Percentiles rank a stretch among this genome's conserved stretches.
Evolutionary conservation across 2,888 invertebrate genomes (phyloP).

Genomic region (Syrphus vitripennis): DNA sequence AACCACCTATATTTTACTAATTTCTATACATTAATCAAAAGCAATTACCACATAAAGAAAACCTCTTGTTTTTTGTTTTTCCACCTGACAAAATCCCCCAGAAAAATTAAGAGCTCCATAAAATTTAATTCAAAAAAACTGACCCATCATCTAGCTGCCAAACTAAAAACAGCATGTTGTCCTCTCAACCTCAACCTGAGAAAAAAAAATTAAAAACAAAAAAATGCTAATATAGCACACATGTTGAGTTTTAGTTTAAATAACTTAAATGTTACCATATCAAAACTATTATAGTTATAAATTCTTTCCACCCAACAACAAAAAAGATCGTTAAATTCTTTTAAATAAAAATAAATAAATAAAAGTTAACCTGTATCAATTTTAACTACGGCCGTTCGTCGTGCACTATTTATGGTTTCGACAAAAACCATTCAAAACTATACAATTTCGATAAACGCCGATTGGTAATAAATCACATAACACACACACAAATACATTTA

Average conservation of each 20-base stretch:
- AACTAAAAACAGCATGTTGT: constrained; percentile 53
- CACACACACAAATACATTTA: background rate
- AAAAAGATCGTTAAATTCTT: constrained; percentile 38
- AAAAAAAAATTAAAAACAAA: constrained; percentile 43
- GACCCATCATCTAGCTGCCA: constrained; percentile 53
- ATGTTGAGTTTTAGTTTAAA: constrained; percentile 42
- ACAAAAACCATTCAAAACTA: constrained; percentile 64
- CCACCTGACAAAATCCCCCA: constrained; percentile 46
- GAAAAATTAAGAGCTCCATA: constrained; percentile 64
- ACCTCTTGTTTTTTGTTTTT: constrained; percentile 1
- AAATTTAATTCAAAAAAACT: constrained; percentile 45
- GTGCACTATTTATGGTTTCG: constrained; percentile 67
- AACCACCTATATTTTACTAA: constrained; percentile 40
- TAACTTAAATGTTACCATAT: background rate
- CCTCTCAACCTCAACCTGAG: constrained; percentile 4
- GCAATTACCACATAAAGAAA: constrained; percentile 63
- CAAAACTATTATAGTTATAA: background rate
- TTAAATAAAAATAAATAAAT: constrained; percentile 29
- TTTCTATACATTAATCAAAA: constrained; percentile 62
- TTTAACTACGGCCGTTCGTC: constrained; percentile 38
- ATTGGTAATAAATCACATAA: constrained; percentile 60
- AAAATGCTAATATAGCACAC: constrained; percentile 66
- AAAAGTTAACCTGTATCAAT: constrained; percentile 45
- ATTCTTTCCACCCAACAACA: constrained; percentile 41
- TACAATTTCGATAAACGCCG: constrained; percentile 65